Evolutionary conservation across 2,797 vertebrate genomes (phyloP), one percentile per base, ranked within the genome.

Genomic region (Tapera naevia): DNA sequence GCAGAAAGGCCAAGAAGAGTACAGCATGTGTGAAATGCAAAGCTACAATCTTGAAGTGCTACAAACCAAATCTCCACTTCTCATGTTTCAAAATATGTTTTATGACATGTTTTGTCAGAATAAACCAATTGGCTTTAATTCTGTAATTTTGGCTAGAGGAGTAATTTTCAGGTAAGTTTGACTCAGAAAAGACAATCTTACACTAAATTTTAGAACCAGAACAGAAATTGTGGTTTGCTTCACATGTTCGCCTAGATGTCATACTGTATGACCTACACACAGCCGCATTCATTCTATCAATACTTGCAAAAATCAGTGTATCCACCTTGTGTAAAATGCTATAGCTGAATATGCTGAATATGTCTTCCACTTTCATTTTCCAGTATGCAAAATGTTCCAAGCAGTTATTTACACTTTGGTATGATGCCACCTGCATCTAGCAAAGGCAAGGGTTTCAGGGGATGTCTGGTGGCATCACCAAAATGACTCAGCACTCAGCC

Each of bases 401-500:
- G 15, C 39, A 62, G 46, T n/a, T 91, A 53, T 32, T 33, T 86
- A 60, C n/a, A 51, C 7, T 10, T 32, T 5, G 5, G 51, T 46
- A n/a, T 60, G 84, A 75, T 60, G 23, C 76, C 33, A 33, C 1
- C 0, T 46, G 13, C 35, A 71, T 32, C 23, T 45, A 69, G 27
- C 13, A 80, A 89, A 92, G 84, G n/a, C 82, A 79, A 78, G 65
- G 46, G 21, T 88, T 89, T n/a, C 39, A 57, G 87, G 12, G 3
- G 43, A 66, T 43, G 65, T 54, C 41, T 1, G 2, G 11, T 3
- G 19, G 57, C 39, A 48, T 46, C 1, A 1, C 39, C 54, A 60
- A 46, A 84, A 76, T 95, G 86, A 94, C 45, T 93, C 94, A 75
- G 91, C 62, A 73, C 39, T 60, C 30, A 70, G 79, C 46, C 46